Base-by-base conservation (phyloP, 1,140 invertebrate species). In the Hypothenemus hampei region DNA sequence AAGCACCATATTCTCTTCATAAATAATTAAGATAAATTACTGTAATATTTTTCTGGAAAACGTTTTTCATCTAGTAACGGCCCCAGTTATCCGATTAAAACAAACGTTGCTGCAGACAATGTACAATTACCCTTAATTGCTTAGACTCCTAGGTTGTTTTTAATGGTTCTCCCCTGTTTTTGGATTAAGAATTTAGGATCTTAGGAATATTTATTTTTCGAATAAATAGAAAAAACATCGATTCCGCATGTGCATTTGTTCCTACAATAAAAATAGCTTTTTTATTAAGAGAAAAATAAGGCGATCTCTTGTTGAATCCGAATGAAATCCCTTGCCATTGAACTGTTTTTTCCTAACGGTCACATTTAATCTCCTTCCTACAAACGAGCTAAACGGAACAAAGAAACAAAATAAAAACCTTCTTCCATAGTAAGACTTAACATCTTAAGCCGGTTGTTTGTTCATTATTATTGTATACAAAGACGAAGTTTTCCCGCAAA, bases 381-480 rank as follows among this genome's bases (percentile, higher is more conserved):
- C 41, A 15, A 23, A 24, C 41, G 41, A 44, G n/a, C 41, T 44
- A 44, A 44, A 26, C 41, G 22, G 45, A 47, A 35, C 26, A 47
- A 47, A 47, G 45, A 29, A 47, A 47, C 45, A 20, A 47, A 47
- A 35, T 47, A 47, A 47, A 44, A 47, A 35, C 19, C 24, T 20
- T 44, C 41, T 19, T n/a, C n/a, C n/a, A n/a, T n/a, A 15, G 16
- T 35, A 47, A 15, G 45, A 47, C 45, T 35, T 47, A 47, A 47
- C 45, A 35, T 47, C 45, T 47, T 47, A 47, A 47, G 45, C 45
- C 29, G 19, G 45, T 47, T 47, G 45, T 47, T 47, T 47, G 45
- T 47, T 47, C 45, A 47, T 47, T 47, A 47, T 47, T 47, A 47
- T 33, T 47, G 24, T 29, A 45, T 15, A 45, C 43, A 45, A 45